phyloP scores from a whole-genome alignment of 2,113 vertebrate genomes.

The Anguilla rostrata region DNA sequence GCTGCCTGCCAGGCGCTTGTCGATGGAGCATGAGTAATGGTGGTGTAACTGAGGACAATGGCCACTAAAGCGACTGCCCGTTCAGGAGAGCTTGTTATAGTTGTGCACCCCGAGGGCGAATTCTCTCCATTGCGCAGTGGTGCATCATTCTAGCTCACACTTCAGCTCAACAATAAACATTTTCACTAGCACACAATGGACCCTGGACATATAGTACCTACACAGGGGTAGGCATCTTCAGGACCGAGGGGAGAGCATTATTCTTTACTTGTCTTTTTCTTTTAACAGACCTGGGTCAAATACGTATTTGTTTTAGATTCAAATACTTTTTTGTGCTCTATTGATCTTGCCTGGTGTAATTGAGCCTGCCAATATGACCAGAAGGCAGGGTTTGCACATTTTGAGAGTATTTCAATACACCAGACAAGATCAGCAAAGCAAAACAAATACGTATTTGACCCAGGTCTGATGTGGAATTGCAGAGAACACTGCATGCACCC shows the following conservation, averaged over 20 bases:
- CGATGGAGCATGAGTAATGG: not conserved
- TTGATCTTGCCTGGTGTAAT: too few relatives aligned
- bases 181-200: not conserved
- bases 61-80: not conserved
- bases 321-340: too few relatives aligned
- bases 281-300: not conserved
- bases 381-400: too few relatives aligned
- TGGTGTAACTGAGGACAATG: slow-evolving; percentile 2
- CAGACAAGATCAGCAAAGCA: too few relatives aligned
- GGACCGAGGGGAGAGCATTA: not conserved
- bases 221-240: not conserved
- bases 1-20: not conserved
- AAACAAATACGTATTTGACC: too few relatives aligned
- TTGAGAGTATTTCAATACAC: too few relatives aligned
- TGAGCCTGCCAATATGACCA: too few relatives aligned
- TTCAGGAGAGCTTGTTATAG: not conserved
- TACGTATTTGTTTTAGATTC: too few relatives aligned
- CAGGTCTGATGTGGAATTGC: not conserved
- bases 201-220: not conserved
- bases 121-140: not conserved
- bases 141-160: not conserved
- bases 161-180: not conserved
- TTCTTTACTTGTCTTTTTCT: not conserved
- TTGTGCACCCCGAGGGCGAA: not conserved
- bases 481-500: not conserved